phyloP scores from a whole-genome alignment of 2,888 invertebrate species.

The Nysson spinosus region DNA sequence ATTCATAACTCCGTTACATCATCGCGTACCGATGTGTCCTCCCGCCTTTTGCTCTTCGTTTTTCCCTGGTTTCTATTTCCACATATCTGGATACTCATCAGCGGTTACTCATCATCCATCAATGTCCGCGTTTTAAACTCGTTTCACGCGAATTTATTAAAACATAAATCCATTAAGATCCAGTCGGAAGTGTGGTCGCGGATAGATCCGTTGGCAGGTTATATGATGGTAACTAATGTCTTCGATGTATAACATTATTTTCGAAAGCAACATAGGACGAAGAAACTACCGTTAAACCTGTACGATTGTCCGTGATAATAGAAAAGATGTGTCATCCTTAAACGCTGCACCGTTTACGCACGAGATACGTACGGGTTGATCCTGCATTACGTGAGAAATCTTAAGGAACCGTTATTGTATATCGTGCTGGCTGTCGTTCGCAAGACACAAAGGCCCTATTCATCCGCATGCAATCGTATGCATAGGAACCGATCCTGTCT shows the following conservation, averaged over 20 bases:
- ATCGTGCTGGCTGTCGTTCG: slow-evolving; percentile 60
- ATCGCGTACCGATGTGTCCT: slow-evolving; percentile 65
- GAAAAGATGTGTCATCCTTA: slow-evolving; percentile 32
- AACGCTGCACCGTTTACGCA: slow-evolving; percentile 42
- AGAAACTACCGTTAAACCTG: slow-evolving; percentile 28
- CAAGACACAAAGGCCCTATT: slow-evolving; percentile 63
- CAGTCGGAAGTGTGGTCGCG: no score
- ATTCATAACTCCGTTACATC: slow-evolving; percentile 72
- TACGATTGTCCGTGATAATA: slow-evolving; percentile 20
- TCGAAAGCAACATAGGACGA: no score
- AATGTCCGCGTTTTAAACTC: slow-evolving; percentile 30
- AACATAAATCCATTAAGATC: no score
- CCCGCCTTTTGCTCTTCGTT: slow-evolving; percentile 33
- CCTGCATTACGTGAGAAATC: slow-evolving; percentile 61
- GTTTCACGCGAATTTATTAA: no score
- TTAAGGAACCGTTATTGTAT: slow-evolving; percentile 60
- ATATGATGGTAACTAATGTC: no score
- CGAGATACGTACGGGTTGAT: slow-evolving; percentile 29
- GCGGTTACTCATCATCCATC: slow-evolving; percentile 35
- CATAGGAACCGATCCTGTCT: slow-evolving; percentile 59
- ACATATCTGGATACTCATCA: slow-evolving; percentile 42
- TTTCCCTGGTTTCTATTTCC: slow-evolving; percentile 46
- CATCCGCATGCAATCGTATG: slow-evolving; percentile 60
- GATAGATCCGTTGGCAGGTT: no score
- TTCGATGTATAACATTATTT: no score